Evolutionary conservation across 2,113 vertebrate species (phyloP).

Genomic region (Ictalurus punctatus): DNA sequence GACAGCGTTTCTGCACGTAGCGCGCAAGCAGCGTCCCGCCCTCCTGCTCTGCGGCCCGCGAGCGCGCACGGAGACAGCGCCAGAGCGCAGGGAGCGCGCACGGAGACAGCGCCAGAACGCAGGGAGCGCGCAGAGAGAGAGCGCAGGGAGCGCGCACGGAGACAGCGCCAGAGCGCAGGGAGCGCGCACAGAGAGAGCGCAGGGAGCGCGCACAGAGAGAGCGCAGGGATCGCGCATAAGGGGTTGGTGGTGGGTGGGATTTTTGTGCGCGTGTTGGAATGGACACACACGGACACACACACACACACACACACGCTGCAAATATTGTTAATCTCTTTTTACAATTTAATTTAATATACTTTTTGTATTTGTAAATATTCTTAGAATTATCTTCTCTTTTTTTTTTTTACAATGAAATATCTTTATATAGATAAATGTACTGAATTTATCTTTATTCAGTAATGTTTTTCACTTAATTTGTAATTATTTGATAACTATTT

Average conservation of each 20-base stretch:
- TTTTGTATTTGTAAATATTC: too few species aligned
- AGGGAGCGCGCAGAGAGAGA: neutral
- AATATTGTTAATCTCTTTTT: neutral
- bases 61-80: neutral
- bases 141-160: neutral
- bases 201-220: too few species aligned
- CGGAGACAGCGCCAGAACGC: neutral
- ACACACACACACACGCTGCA: neutral
- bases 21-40: constrained; percentile 10
- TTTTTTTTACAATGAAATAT: too few species aligned
- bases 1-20: constrained; percentile 25
- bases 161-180: neutral
- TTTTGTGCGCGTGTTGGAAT: neutral
- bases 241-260: neutral
- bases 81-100: neutral
- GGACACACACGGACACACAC: neutral
- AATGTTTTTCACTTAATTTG: too few species aligned
- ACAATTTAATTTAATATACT: too few species aligned
- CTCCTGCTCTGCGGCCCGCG: constrained; percentile 4
- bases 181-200: too few species aligned
- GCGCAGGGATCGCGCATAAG: neutral
- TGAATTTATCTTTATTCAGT: too few species aligned
- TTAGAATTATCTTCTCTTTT: too few species aligned
- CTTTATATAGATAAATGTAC: too few species aligned
- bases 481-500: too few species aligned